Evolutionary conservation across 2,888 invertebrate genomes (phyloP), one percentile per base, ranked within the genome.

Genomic region (Ectemnius lituratus): DNA sequence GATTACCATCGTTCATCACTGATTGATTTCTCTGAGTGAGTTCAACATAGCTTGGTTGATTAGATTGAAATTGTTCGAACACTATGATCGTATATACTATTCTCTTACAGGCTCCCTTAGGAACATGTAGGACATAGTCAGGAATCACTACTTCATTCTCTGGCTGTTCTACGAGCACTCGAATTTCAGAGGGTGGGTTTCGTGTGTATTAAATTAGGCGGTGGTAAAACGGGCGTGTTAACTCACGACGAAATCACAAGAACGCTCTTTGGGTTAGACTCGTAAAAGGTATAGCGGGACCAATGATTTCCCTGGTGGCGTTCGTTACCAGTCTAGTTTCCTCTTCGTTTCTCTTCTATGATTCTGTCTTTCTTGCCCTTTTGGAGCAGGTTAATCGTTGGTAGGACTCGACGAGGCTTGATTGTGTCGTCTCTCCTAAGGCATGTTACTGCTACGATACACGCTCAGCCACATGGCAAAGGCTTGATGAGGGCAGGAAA

Each of bases 301-400:
- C 85, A 83, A 86, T 89, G 88, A 90, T 90, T 90, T 89, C 90
- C 90, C 90, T 82, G 81, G 89, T 85, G 89, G 86, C 76, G 62
- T 59, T 76, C 62, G 63, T 49, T 63, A 52, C 66, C 47, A 52
- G 60, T 62, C 5, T 20, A 20, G 37, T 23, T 23, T 37, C 14
- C 47, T 46, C 58, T 28, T 23, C 23, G 23, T 23, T 23, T 23
- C 3, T 0, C 23, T 23, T 23, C 23, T 23, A 23, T 3, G 23
- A 23, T 3, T 23, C 23, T 23, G 3, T 45, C 37, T 56, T 13
- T 18, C 46, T 56, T 75, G 27, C 52, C 73, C 75, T 75, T 76
- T 77, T 73, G 75, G 80, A 79, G 4, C 28, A 8, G 14, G 3
- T 86, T 86, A 86, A 87, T 88, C 87, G 86, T 68, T 75, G 67